phyloP scores from a whole-genome alignment of 2,888 invertebrate genomes.

The Crioceris asparagi region DNA sequence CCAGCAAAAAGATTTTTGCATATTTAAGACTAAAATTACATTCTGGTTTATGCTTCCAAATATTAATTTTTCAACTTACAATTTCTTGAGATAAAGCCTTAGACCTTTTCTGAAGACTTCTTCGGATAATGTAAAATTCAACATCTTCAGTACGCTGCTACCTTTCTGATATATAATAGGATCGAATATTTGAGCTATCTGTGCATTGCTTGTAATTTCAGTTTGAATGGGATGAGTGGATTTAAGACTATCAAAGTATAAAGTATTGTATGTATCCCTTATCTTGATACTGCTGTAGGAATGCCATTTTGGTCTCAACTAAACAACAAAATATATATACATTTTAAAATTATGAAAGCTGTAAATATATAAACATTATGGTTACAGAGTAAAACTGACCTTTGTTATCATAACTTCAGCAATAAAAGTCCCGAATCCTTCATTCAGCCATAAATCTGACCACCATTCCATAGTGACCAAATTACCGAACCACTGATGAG shows the following conservation, averaged over 20 bases:
- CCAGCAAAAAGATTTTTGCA: too few species aligned
- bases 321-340: too few species aligned
- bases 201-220: conserved; percentile 41
- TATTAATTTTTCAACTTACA: too few species aligned
- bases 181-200: conserved; percentile 52
- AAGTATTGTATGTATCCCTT: conserved; percentile 44
- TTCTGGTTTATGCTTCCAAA: too few species aligned
- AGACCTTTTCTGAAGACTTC: conserved; percentile 44
- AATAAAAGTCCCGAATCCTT: conserved; percentile 61
- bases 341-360: conserved; percentile 10
- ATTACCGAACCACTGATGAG: conserved; percentile 70
- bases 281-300: conserved; percentile 44
- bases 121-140: conserved; percentile 46
- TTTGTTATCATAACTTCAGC: conserved; percentile 45
- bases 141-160: conserved; percentile 49
- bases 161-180: conserved; percentile 34
- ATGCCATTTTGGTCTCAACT: conserved; percentile 49
- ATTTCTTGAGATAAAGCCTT: conserved; percentile 43
- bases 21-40: too few species aligned
- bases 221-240: conserved; percentile 46
- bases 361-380: conserved; percentile 3
- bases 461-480: conserved; percentile 60
- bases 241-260: conserved; percentile 44
- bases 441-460: conserved; percentile 61
- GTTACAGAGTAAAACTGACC: too few species aligned